Base-by-base conservation (phyloP, 2,797 vertebrate species). In the Macropus fuliginosus region DNA sequence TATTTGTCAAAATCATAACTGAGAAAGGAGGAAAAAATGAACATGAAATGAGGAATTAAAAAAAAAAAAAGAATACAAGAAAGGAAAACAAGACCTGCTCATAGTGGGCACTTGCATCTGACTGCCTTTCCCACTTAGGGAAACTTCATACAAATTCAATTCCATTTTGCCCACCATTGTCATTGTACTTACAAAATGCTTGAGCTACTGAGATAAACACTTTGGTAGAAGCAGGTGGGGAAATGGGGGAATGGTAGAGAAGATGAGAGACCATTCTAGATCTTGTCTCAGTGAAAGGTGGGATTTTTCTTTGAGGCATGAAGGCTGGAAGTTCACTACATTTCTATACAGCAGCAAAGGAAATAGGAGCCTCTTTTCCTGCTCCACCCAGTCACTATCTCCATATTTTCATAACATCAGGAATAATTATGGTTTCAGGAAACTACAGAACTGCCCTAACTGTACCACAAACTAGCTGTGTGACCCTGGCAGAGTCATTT, bases 61-160 rank as follows among this genome's bases (percentile, higher is more conserved):
- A 74, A 29, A 8, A 29, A 8, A 28, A 91, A 92, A 74, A 95
- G 59, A 66, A 46, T 81, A 2, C 18, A 81, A 81, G 66, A 46
- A 81, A 98, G 90, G 94, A 91, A 94, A 97, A 92, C n/a, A 54
- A 90, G 59, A 34, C 89, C 5, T 8, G 8, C 16, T 14, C 62
- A 34, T 0, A 24, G 56, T 14, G 52, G 94, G 74, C 54, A 93
- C 97, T 97, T 91, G 97, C 93, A 97, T 96, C 92, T 55, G 81
- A 81, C 29, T 92, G 31, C 96, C 4, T 97, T 95, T 96, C 94
- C 16, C 96, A 93, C 97, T 97, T 31, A 12, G 97, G 97, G 92
- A 96, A 52, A 92, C 94, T 97, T 97, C 95, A 92, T 92, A 97
- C 91, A 96, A 98, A 98, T 98, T 98, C 98, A 98, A 98, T 96